Percentiles rank a stretch among this genome's conserved stretches.
phyloP scores from a whole-genome alignment of 30 jellyfish, hydroid and myxozoan species.

The Nemopilema nomurai region DNA sequence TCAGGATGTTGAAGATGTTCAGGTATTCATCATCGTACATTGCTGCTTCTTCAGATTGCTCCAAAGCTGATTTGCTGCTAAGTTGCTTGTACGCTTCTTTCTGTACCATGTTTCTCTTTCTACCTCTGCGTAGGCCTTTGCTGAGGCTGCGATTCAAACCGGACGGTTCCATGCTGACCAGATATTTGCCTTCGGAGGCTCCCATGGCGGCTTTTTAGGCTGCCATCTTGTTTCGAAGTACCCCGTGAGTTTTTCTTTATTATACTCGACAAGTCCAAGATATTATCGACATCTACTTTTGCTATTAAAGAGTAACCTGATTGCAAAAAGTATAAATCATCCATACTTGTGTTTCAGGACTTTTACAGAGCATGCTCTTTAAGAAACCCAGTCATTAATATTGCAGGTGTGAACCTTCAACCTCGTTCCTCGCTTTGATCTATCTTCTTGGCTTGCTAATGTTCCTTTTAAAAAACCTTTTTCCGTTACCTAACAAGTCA shows the following conservation, averaged over 20 bases:
- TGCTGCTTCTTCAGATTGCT: neutral
- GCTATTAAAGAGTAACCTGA: too few relatives aligned
- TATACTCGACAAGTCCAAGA: neutral
- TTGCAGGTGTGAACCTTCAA: conserved; percentile 16
- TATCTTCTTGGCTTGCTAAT: neutral
- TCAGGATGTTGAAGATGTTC: conserved; percentile 85
- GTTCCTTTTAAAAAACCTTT: neutral
- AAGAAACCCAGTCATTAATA: conserved; percentile 64
- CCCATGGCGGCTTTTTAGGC: conserved; percentile 82
- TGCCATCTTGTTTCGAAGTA: conserved; percentile 63
- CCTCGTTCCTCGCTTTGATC: too few relatives aligned
- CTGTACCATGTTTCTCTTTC: neutral
- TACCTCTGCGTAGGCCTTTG: conserved; percentile 30
- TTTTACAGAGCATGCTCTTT: conserved; percentile 53
- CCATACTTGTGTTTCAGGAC: conserved; percentile 5
- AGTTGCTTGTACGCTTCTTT: too few relatives aligned
- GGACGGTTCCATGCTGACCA: conserved; percentile 30
- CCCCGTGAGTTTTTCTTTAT: conserved; percentile 38
- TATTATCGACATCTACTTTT: too few relatives aligned
- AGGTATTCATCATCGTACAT: conserved; percentile 44
- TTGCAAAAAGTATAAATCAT: too few relatives aligned
- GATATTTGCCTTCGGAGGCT: conserved; percentile 68
- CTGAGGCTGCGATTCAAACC: conserved; percentile 28
- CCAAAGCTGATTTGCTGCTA: too few relatives aligned
- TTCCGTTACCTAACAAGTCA: neutral